A percentile compares a stretch with the other conserved stretches of the same genome.
Conservation (phyloP, 2,888 invertebrate genomes). For the Sesia apiformis region DNA sequence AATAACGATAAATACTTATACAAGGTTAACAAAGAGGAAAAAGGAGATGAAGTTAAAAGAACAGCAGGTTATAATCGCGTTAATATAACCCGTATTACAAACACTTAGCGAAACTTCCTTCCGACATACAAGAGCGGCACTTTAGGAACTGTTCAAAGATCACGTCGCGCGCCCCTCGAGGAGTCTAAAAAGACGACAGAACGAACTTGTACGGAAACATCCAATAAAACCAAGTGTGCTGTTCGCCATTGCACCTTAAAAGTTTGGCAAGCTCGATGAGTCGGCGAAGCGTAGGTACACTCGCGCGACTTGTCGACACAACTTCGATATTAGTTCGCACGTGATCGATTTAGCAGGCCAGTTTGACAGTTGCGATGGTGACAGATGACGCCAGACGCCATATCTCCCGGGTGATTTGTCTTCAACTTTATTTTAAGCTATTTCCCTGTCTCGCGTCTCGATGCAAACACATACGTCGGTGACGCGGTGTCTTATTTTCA, state of each 20-base stretch:
- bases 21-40: no score
- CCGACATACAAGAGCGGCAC: constrained; percentile 5
- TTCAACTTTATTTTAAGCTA: constrained; percentile 36
- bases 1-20: no score
- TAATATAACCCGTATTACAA: background rate
- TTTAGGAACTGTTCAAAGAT: constrained; percentile 34
- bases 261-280: constrained; percentile 31
- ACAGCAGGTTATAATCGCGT: background rate
- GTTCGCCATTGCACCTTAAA: constrained; percentile 42
- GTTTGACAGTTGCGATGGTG: constrained; percentile 68
- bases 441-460: constrained; percentile 9
- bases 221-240: constrained; percentile 58
- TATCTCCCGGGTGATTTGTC: constrained; percentile 64
- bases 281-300: constrained; percentile 26
- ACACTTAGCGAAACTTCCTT: background rate
- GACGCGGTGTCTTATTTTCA: no score
- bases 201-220: constrained; percentile 55
- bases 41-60: background rate
- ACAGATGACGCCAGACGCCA: constrained; percentile 65
- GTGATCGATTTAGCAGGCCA: constrained; percentile 67
- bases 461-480: background rate
- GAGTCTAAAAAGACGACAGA: constrained; percentile 42
- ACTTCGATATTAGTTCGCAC: constrained; percentile 70
- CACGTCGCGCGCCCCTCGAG: constrained; percentile 31
- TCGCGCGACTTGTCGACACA: constrained; percentile 39